Percentiles rank a stretch among this genome's conserved stretches.
Conservation (phyloP, 2,888 invertebrate genomes). For the Agrochola macilenta region DNA sequence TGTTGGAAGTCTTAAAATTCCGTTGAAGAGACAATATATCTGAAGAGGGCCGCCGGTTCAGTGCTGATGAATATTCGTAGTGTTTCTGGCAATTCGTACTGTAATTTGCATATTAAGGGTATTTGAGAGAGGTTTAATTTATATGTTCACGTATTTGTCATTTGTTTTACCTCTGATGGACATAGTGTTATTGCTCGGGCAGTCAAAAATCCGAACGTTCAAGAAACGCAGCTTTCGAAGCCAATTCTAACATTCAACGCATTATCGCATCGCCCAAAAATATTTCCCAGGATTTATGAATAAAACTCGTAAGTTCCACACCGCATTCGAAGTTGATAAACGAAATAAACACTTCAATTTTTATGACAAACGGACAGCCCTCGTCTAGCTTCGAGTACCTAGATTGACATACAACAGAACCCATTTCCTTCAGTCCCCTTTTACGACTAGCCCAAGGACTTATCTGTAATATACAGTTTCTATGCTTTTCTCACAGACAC, state of each 20-base stretch:
- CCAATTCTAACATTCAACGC: background rate
- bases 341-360: conserved; percentile 33
- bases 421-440: conserved; percentile 40
- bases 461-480: conserved; percentile 12
- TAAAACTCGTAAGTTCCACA: background rate
- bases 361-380: conserved; percentile 23
- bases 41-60: conserved; percentile 26
- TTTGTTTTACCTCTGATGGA: background rate
- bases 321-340: conserved; percentile 4
- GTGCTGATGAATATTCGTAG: conserved; percentile 34
- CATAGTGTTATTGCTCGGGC: background rate
- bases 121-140: conserved; percentile 19
- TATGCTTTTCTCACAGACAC: background rate
- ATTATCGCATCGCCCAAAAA: too few species aligned
- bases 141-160: background rate
- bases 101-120: conserved; percentile 27
- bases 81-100: conserved; percentile 7
- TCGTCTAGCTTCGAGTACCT: conserved; percentile 24
- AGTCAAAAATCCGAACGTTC: background rate
- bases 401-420: conserved; percentile 19
- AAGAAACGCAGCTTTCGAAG: background rate
- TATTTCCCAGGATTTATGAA: background rate
- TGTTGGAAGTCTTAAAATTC: conserved; percentile 55
- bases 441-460: conserved; percentile 35
- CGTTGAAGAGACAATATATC: conserved; percentile 49